Conservation (phyloP, 2,797 vertebrate genomes). For the Ctenopoma kingsleyae region DNA sequence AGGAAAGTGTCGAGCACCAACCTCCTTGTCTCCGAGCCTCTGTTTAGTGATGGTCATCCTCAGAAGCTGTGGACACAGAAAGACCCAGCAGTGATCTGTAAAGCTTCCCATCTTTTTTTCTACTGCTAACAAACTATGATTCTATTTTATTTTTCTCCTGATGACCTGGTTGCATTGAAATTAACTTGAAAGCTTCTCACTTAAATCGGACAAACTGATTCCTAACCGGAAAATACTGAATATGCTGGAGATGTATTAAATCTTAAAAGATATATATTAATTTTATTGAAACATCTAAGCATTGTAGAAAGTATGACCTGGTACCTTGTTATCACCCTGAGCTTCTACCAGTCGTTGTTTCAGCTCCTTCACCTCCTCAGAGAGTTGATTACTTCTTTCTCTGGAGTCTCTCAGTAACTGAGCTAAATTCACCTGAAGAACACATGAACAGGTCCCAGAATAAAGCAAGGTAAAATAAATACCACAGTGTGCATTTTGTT, state of each 20-base stretch:
- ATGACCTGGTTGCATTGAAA: neutral
- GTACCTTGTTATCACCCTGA: conserved; percentile 98
- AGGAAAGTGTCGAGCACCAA: conserved; percentile 93
- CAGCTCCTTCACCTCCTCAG: conserved; percentile 94
- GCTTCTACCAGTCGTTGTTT: conserved; percentile 93
- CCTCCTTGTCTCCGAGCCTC: conserved; percentile 95
- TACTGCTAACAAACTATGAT: neutral
- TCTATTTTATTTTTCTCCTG: neutral
- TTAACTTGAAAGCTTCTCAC: neutral
- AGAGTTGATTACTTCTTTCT: conserved; percentile 89
- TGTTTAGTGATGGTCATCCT: conserved; percentile 99
- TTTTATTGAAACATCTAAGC: too few relatives aligned
- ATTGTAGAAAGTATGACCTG: neutral
- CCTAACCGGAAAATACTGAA: neutral
- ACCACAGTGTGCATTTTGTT: neutral
- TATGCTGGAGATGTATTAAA: neutral
- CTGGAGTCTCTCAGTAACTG: conserved; percentile 92
- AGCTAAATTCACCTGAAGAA: conserved; percentile 91
- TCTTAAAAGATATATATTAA: too few relatives aligned
- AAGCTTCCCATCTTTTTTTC: neutral
- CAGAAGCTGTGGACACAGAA: conserved; percentile 85
- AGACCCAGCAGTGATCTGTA: neutral
- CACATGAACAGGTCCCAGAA: conserved; percentile 1
- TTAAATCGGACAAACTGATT: neutral
- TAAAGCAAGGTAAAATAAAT: too few relatives aligned